Percentiles rank a stretch among this genome's conserved stretches.
phyloP scores from a whole-genome alignment of 92 coral and sea anemone genomes.

The Parazoanthus atlanticus region DNA sequence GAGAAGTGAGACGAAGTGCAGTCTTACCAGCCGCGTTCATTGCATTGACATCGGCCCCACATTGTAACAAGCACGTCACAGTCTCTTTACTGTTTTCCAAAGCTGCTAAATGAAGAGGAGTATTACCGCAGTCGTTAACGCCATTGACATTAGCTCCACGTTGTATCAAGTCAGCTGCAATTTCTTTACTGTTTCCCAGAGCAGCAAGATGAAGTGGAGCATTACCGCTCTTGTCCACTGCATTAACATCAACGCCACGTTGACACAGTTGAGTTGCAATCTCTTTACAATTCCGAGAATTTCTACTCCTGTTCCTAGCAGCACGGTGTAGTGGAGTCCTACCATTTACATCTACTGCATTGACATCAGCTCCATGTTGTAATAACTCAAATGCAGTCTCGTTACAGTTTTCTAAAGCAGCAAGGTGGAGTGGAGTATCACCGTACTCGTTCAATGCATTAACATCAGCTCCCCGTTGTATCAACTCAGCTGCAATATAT shows the following conservation, averaged over 20 bases:
- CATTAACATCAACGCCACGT: not conserved
- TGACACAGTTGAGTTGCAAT: not conserved
- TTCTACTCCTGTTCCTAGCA: not conserved
- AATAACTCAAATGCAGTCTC: not conserved
- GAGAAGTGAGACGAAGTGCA: constrained; percentile 6
- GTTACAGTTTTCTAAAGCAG: constrained; percentile 3
- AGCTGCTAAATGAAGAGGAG: constrained; percentile 27
- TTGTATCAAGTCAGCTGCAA: constrained; percentile 15
- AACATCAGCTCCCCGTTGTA: not conserved
- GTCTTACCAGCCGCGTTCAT: not conserved
- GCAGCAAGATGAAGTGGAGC: constrained; percentile 30
- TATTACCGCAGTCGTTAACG: constrained; percentile 1
- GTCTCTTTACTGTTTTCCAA: constrained; percentile 12
- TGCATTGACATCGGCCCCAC: constrained; percentile 26
- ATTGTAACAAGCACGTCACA: not conserved
- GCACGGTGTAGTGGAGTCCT: constrained; percentile 5
- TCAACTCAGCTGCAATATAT: not conserved
- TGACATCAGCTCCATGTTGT: not conserved
- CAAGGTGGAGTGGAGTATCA: constrained; percentile 9
- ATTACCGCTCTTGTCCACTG: not conserved
- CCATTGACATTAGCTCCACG: constrained; percentile 11
- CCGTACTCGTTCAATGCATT: not conserved
- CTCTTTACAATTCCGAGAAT: not conserved
- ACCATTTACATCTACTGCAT: constrained; percentile 3
- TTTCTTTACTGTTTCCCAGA: not conserved